These are phyloP conservation scores for Chironex yamaguchii DNA, from an alignment of 30 jellyfish, hydroid and myxozoan species.

Conservation along the genomic window DNA sequence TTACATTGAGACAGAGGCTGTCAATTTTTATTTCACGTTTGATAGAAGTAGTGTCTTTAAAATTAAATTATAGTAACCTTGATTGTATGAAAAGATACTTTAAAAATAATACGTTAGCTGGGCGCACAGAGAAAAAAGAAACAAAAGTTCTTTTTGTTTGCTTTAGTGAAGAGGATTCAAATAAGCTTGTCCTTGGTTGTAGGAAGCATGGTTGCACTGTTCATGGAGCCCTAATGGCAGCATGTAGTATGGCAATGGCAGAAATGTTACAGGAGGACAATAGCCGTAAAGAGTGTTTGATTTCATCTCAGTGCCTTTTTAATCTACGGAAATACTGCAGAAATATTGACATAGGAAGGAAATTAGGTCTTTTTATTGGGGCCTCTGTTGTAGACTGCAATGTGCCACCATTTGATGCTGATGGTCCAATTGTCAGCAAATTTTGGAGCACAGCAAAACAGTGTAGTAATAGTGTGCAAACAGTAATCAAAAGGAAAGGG, in stretches of 20 bases:
- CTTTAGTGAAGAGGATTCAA: neutral
- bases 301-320: neutral
- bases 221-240: neutral
- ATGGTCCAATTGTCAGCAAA: neutral
- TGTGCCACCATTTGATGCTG: neutral
- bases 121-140: neutral
- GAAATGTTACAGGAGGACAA: neutral
- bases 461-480: neutral
- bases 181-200: neutral
- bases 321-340: neutral
- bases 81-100: too few relatives aligned
- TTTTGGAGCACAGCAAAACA: neutral
- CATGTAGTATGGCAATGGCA: neutral
- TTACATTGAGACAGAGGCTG: too few relatives aligned
- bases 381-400: neutral
- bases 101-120: neutral
- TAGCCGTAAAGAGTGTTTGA: neutral
- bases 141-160: neutral
- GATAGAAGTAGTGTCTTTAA: too few relatives aligned
- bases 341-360: neutral
- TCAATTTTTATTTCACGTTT: too few relatives aligned
- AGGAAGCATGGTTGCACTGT: neutral
- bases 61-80: too few relatives aligned
- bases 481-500: neutral
- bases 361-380: neutral